Conservation (phyloP, 2,797 vertebrate genomes). For the Cossypha dichroa region DNA sequence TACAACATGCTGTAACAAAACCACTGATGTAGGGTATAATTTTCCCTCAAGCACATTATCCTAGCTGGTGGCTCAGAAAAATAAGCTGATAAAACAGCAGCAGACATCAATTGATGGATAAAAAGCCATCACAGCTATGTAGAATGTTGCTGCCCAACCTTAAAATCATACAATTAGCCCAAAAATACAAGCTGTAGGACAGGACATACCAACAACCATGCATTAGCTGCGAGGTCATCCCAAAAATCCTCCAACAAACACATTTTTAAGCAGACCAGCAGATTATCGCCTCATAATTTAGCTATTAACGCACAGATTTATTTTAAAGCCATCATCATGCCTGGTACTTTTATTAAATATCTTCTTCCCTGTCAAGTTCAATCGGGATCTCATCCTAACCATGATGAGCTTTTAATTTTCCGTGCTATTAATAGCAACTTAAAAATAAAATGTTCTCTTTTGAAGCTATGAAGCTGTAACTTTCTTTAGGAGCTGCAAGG, state of each 20-base stretch:
- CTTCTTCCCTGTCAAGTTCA: constrained; percentile 56
- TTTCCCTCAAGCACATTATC: constrained; percentile 71
- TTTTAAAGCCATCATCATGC: constrained; percentile 47
- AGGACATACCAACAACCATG: neutral
- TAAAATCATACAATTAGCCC: constrained; percentile 57
- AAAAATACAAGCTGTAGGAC: constrained; percentile 6
- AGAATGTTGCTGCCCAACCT: constrained; percentile 35
- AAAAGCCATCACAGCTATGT: constrained; percentile 39
- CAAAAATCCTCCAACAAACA: constrained; percentile 15
- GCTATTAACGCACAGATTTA: constrained; percentile 47
- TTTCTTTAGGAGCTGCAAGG: constrained; percentile 43
- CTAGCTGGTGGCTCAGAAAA: constrained; percentile 64
- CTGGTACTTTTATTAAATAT: constrained; percentile 41
- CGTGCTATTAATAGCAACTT: constrained; percentile 52
- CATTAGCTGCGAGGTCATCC: neutral
- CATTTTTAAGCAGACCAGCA: neutral
- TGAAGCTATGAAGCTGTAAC: constrained; percentile 37
- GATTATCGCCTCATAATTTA: constrained; percentile 50
- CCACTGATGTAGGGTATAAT: constrained; percentile 72
- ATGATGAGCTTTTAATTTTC: constrained; percentile 62
- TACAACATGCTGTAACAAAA: constrained; percentile 67
- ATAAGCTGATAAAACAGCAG: constrained; percentile 67
- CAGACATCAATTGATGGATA: constrained; percentile 60
- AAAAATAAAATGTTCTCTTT: constrained; percentile 67
- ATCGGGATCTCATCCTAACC: constrained; percentile 47